Base-by-base conservation (phyloP, 1,140 invertebrate genomes). In the Drosophila tani region DNA sequence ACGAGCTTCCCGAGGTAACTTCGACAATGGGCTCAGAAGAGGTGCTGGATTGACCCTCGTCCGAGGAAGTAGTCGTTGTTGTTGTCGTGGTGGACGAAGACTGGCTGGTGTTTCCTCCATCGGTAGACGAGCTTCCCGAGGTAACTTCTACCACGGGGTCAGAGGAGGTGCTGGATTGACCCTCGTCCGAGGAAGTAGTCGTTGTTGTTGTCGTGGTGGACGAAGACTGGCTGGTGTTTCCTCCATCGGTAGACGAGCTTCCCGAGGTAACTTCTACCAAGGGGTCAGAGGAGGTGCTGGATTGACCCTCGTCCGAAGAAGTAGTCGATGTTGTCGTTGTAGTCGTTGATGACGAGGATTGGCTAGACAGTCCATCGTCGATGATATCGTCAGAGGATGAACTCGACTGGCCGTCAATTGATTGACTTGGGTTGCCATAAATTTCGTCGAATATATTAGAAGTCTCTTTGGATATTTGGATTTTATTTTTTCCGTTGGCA, bases 401-500 rank as follows among this genome's bases (percentile, higher is more conserved):
- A 27, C 32, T 53, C 1, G 55, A 15, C 8, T 43, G 15, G n/a
- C 15, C 19, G 1, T 40, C n/a, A 19, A 2, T 41, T n/a, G 64
- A 27, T 38, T 66, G 15, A 19, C 19, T 35, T 27, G 29, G 2
- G 8, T 6, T 56, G 2, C 32, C 35, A 11, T 24, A 38, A 5
- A 67, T 35, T 63, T 67, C 56, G 21, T 67, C 17, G 0, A 68
- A 15, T 6, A 68, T 57, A n/a, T 29, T 49, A 2, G 67, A 59
- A 4, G 24, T 76, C 9, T 53, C 32, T 15, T 77, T 51, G 3
- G 50, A 55, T 17, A 35, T 2, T 50, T 35, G 46, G 45, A 55
- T 27, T 40, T 41, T 47, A 12, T 57, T 66, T 70, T 57, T 80
- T 50, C 24, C 50, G 57, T 87, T 64, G 15, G 57, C 68, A 81